Percentiles rank a stretch among this genome's conserved stretches.
phyloP scores from a whole-genome alignment of 2,797 vertebrate genomes.

The Pseudochromis fuscus region DNA sequence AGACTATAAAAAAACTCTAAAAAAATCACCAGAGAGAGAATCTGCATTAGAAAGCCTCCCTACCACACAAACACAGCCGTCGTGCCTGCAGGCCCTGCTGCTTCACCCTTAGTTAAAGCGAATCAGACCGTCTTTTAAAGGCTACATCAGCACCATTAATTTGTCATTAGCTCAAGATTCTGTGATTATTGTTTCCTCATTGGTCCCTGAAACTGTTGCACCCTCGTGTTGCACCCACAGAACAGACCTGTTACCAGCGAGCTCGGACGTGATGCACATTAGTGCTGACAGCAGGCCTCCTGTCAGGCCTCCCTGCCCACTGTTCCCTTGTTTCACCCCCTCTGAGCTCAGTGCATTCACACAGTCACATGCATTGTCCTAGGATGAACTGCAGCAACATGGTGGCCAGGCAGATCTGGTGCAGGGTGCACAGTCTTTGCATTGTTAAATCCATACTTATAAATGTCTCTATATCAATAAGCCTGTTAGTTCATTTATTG shows the following conservation, averaged over 20 bases:
- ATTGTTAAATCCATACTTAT: slow-evolving; percentile 15
- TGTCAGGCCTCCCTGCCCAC: slow-evolving; percentile 69
- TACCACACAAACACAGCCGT: slow-evolving; percentile 17
- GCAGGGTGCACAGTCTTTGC: slow-evolving; percentile 26
- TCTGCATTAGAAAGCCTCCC: slow-evolving; percentile 48
- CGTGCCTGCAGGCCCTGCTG: slow-evolving; percentile 8
- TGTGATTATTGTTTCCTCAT: slow-evolving; percentile 5
- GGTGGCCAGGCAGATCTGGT: slow-evolving; percentile 38
- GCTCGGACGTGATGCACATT: slow-evolving; percentile 73
- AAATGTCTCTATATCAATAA: slow-evolving; percentile 2
- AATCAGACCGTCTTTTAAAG: slow-evolving; percentile 15
- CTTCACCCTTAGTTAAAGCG: slow-evolving; percentile 13
- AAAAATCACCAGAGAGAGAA: slow-evolving; percentile 14
- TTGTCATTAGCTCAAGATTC: slow-evolving; percentile 48
- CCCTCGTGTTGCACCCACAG: slow-evolving; percentile 32
- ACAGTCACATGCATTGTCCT: slow-evolving; percentile 74
- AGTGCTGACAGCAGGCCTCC: slow-evolving; percentile 79
- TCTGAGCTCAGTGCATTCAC: slow-evolving; percentile 64
- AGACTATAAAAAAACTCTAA: slow-evolving; percentile 1
- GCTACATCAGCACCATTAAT: slow-evolving; percentile 26
- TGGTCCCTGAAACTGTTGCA: slow-evolving; percentile 51
- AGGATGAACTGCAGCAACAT: slow-evolving; percentile 66
- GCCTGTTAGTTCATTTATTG: background rate
- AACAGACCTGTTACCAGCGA: slow-evolving; percentile 53
- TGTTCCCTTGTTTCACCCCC: slow-evolving; percentile 64